Percentiles rank a stretch among this genome's conserved stretches.
phyloP scores from a whole-genome alignment of 2,113 vertebrate genomes.

The Procavia capensis region DNA sequence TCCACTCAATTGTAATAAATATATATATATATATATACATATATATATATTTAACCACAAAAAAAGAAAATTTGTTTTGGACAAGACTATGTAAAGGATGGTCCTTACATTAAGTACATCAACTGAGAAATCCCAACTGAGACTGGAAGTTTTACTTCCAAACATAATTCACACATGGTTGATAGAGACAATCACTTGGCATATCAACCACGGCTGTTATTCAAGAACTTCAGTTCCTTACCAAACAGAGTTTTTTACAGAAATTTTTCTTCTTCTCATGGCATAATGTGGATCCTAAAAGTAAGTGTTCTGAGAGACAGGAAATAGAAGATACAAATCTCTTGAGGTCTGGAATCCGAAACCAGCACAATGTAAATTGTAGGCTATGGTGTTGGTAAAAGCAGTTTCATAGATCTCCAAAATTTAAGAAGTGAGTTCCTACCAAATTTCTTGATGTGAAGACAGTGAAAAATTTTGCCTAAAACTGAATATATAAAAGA shows the following conservation, averaged over 20 bases:
- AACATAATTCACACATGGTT: not conserved
- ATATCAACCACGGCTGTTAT: not conserved
- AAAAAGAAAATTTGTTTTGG: not conserved
- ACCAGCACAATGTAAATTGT: not conserved
- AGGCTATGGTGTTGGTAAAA: not conserved
- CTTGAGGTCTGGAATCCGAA: not conserved
- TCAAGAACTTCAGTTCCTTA: not conserved
- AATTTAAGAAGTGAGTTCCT: not conserved
- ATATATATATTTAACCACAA: too few relatives aligned
- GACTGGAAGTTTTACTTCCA: not conserved
- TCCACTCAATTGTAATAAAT: too few relatives aligned
- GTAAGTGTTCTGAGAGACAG: not conserved
- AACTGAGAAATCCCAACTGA: not conserved
- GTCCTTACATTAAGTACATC: not conserved
- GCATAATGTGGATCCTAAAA: not conserved
- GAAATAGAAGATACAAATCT: not conserved
- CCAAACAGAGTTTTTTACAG: not conserved
- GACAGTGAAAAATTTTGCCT: not conserved
- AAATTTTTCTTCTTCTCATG: not conserved
- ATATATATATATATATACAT: too few relatives aligned
- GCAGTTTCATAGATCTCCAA: not conserved
- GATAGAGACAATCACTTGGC: rapidly evolving
- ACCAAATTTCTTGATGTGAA: not conserved
- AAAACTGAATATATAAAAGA: not conserved
- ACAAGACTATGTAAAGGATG: rapidly evolving